Conservation (phyloP, 2,888 invertebrate species). For the Drosophila hamatofila region DNA sequence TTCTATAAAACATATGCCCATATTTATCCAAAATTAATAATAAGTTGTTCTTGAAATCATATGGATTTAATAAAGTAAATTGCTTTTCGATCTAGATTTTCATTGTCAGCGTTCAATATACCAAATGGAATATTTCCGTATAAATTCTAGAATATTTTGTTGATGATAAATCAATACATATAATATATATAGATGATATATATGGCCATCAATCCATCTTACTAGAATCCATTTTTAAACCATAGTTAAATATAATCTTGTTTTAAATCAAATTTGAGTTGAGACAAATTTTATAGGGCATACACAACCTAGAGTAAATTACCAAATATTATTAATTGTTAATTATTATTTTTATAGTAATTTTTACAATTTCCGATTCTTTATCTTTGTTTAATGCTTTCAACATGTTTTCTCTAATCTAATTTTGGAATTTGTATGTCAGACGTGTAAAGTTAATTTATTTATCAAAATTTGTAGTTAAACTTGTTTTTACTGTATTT, state of each 20-base stretch:
- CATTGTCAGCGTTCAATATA: not conserved
- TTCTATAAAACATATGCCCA: not conserved
- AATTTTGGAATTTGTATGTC: slow-evolving; percentile 1
- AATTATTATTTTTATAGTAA: not conserved
- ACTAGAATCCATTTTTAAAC: not conserved
- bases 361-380: not conserved
- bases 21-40: not conserved
- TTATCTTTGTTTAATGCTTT: not conserved
- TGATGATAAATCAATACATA: not conserved
- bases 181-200: not conserved
- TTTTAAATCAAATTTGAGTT: not conserved
- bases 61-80: not conserved
- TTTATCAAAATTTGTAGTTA: slow-evolving; percentile 7
- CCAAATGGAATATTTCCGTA: not conserved
- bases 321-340: no score
- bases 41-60: not conserved
- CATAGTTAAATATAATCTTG: not conserved
- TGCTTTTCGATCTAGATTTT: not conserved
- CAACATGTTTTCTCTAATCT: not conserved
- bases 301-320: no score
- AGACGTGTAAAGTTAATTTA: not conserved
- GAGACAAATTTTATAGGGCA: not conserved
- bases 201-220: not conserved
- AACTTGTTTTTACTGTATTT: not conserved
- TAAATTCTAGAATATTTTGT: not conserved